Conservation (phyloP, 2,888 invertebrate species). For the Biston betularia region DNA sequence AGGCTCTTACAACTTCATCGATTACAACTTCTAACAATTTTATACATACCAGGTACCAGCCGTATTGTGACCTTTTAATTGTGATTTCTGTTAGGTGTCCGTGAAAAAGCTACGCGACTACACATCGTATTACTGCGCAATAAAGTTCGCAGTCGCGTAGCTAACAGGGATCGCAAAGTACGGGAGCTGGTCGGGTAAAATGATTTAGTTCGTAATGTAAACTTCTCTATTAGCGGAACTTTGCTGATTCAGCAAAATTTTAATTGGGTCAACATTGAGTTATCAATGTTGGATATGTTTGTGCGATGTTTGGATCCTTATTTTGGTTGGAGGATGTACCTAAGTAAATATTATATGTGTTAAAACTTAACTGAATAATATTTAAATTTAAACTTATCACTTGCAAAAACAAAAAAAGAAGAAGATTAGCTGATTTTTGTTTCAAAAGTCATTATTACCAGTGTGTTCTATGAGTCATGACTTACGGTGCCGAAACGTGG, state of each 20-base stretch:
- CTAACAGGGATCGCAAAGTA: neutral
- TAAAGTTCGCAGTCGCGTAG: too few species aligned
- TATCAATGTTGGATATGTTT: slow-evolving; percentile 21
- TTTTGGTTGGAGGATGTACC: neutral
- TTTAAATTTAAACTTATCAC: neutral
- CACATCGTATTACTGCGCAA: too few species aligned
- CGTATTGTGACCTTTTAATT: too few species aligned
- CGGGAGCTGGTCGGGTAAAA: slow-evolving; percentile 18
- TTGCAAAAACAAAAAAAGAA: neutral
- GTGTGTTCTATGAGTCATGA: too few species aligned
- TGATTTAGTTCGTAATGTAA: slow-evolving; percentile 29
- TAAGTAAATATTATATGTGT: neutral
- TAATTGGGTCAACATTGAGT: slow-evolving; percentile 37
- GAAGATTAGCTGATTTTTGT: too few species aligned
- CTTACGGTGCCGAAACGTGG: too few species aligned
- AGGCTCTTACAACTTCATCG: slow-evolving; percentile 26
- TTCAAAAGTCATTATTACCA: too few species aligned
- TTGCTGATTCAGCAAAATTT: slow-evolving; percentile 35
- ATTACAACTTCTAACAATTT: slow-evolving; percentile 21
- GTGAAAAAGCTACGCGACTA: too few species aligned
- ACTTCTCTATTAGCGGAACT: slow-evolving; percentile 36
- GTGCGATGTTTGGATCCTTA: slow-evolving; percentile 15
- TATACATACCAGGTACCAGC: too few species aligned
- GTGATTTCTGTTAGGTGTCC: too few species aligned
- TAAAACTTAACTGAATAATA: neutral